phyloP scores from a whole-genome alignment of 2,113 vertebrate species.

The Steatornis caripensis region DNA sequence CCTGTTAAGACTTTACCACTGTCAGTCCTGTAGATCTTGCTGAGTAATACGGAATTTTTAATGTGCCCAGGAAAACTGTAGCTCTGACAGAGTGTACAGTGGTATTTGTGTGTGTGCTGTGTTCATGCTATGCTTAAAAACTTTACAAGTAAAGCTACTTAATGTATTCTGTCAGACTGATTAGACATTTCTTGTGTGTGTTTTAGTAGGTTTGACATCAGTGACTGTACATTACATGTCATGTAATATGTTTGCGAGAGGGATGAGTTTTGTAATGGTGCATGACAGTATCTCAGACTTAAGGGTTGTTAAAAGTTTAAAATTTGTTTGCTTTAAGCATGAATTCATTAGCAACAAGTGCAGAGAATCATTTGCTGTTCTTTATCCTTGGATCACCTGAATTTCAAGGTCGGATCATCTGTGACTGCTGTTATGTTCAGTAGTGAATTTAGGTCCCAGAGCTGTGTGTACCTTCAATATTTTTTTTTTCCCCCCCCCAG shows the following conservation, averaged over 20 bases:
- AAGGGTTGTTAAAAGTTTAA: neutral
- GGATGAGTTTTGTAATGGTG: neutral
- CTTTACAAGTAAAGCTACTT: neutral
- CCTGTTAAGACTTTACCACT: neutral
- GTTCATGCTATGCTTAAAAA: neutral
- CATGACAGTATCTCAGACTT: neutral
- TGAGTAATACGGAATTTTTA: neutral
- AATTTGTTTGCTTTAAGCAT: neutral
- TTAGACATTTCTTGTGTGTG: neutral
- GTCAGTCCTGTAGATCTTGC: neutral
- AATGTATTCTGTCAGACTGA: neutral
- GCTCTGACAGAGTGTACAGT: neutral
- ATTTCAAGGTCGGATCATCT: neutral
- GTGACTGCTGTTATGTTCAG: neutral
- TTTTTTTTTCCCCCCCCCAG: slow-evolving; percentile 73
- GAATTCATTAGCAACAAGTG: neutral
- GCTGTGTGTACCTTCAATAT: neutral
- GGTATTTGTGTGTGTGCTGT: neutral
- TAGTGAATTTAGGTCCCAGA: neutral
- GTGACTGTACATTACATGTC: neutral
- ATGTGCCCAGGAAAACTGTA: neutral
- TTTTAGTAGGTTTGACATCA: neutral
- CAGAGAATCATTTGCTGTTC: neutral
- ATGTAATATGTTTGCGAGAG: neutral
- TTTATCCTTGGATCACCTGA: neutral